A percentile compares a stretch with the other conserved stretches of the same genome.
phyloP scores from a whole-genome alignment of 1,140 invertebrate genomes.

The Trichonephila clavipes region DNA sequence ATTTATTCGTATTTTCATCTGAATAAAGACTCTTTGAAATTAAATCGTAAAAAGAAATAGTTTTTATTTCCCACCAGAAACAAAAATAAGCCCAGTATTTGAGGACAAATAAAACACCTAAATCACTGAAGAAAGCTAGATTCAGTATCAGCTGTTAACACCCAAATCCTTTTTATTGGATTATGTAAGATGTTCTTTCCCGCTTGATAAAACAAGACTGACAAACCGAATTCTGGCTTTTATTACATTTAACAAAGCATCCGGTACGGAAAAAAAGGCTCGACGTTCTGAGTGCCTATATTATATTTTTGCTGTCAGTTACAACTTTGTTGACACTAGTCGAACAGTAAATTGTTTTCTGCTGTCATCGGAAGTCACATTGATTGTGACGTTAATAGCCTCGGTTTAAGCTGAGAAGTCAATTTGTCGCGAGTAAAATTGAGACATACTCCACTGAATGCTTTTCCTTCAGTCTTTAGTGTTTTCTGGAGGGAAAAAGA shows the following conservation, averaged over 20 bases:
- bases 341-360: constrained; percentile 37
- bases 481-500: not conserved
- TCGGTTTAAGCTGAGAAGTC: constrained; percentile 11
- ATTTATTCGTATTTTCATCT: not conserved
- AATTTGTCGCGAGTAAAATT: constrained; percentile 7
- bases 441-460: constrained; percentile 3
- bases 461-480: not conserved
- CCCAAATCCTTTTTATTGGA: constrained; percentile 19
- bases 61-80: not conserved
- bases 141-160: not conserved
- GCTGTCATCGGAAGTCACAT: constrained; percentile 1
- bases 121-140: not conserved
- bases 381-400: constrained; percentile 61
- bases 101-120: not conserved
- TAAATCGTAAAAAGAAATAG: not conserved
- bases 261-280: not conserved
- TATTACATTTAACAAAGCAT: constrained; percentile 4
- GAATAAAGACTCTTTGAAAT: not conserved
- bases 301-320: constrained; percentile 39
- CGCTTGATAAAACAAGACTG: not conserved
- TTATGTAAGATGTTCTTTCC: constrained; percentile 26
- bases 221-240: constrained; percentile 29
- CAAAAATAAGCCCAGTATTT: not conserved
- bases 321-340: constrained; percentile 43
- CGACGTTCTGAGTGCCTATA: not conserved